phyloP scores from a whole-genome alignment of 1,140 invertebrate genomes.

The Aplysia californica region DNA sequence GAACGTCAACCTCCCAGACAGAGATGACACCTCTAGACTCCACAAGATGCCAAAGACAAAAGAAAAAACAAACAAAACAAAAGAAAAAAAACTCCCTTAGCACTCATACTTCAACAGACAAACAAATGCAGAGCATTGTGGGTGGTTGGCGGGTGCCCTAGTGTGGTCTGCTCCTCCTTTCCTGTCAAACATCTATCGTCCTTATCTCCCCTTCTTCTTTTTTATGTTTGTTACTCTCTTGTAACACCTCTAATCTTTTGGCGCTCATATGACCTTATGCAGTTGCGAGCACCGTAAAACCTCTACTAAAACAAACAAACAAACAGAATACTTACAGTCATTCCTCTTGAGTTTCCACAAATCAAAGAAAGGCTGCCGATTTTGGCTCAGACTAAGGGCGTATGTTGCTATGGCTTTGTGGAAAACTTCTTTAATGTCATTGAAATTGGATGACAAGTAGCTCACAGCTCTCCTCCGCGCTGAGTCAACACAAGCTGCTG shows the following conservation, averaged over 20 bases:
- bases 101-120: too few species aligned
- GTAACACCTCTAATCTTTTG: too few species aligned
- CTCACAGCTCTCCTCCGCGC: conserved; percentile 44
- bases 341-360: conserved; percentile 25
- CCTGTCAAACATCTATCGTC: too few species aligned
- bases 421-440: conserved; percentile 47
- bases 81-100: neutral
- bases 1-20: too few species aligned
- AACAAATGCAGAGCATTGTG: too few species aligned
- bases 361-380: conserved; percentile 32
- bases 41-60: neutral
- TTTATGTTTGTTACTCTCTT: too few species aligned
- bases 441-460: conserved; percentile 42
- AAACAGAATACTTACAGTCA: conserved; percentile 29
- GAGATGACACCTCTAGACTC: neutral
- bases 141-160: too few species aligned
- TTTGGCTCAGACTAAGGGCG: conserved; percentile 49
- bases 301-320: too few species aligned
- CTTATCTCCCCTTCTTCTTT: too few species aligned
- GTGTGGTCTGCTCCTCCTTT: too few species aligned
- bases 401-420: conserved; percentile 57
- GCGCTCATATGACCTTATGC: too few species aligned
- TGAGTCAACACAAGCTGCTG: conserved; percentile 50
- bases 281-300: too few species aligned
- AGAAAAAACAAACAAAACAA: neutral